Evolutionary conservation across 2,113 vertebrate genomes (phyloP), one percentile per base, ranked within the genome.

Genomic region (Aplodontia rufa): DNA sequence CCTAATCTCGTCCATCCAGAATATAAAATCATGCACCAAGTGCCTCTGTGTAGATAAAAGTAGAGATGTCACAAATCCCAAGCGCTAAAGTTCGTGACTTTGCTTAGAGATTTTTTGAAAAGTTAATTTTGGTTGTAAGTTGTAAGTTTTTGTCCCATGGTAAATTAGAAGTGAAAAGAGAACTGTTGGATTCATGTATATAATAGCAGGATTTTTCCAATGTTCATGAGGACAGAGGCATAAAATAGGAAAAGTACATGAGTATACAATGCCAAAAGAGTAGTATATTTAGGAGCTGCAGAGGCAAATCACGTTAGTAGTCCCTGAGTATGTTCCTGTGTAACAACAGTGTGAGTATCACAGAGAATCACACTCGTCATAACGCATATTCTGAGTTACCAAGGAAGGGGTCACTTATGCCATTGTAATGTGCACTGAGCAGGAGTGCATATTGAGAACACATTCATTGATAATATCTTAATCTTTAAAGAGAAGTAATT

Each of bases 161-260:
- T 86, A 89, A 94, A 93, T 95, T 96, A 90, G 45, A 94, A 82
- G n/a, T 94, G 12, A 96, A 91, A 74, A 42, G 35, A 82, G 47
- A 81, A 85, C 22, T 37, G 30, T 94, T 37, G 83, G 40, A 51
- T 91, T 95, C 87, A 66, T 30, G 24, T 79, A 37, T 53, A n/a
- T 68, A 30, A 45, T 76, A 95, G 14, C 62, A 93, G 35, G 8
- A 66, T 89, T n/a, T 88, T 92, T 94, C 55, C 83, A 68, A 58
- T 91, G 40, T 85, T 49, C 5, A 1, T 93, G 49, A 96, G 1
- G 17, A 51, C 40, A 51, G 64, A 71, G 30, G 40, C 35, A 95
- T 84, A 93, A 87, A 92, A 64, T 78, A 81, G 17, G 17, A 78
- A 95, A 93, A 47, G 35, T 60, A 2, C 30, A 4, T 62, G 68